Evolutionary conservation across 1,140 invertebrate species (phyloP), one percentile per base, ranked within the genome.

Genomic region (Drosophila ercepeae): DNA sequence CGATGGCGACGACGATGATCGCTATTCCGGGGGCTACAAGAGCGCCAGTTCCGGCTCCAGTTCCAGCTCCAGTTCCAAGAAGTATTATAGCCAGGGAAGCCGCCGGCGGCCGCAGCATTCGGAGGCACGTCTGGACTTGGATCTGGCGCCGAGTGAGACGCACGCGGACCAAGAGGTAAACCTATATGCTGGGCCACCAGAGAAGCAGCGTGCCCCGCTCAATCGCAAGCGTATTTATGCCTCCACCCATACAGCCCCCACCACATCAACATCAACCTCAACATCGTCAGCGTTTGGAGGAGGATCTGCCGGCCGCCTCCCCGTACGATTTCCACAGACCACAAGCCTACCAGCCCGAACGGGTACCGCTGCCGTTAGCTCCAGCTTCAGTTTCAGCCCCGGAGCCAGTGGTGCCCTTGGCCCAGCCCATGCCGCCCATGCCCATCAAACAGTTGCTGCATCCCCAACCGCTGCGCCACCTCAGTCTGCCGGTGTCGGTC

Each of bases 401-500:
- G 53, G 60, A 44, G 57, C 59, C 61, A 54, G 63, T 46, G 58
- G 54, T 55, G 42, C 51, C 72, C 64, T 46, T 84, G 67, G 75
- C 82, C 23, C 89, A 59, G 45, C 55, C 72, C 64, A 55, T 86
- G 67, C 81, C 82, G 29, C 89, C 89, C 71, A 88, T 88, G 70
- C 86, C 83, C 71, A 90, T 73, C 76, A 93, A 93, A 88, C 92
- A 93, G 51, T 59, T 69, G 57, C 21, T 52, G 41, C 75, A 70
- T 39, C 67, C 64, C 44, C 57, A 53, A 46, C 78, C 78, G 50
- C 55, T 67, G 52, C 81, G 53, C 41, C 81, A 84, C 41, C 71
- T 74, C 64, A 86, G 64, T n/a, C 49, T 61, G 60, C 63, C 70
- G 42, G 60, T 61, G 60, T 60, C 70, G 42, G 60, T 13, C 64